phyloP scores from a whole-genome alignment of 2,888 invertebrate species.

The Amblyjoppa proteus region DNA sequence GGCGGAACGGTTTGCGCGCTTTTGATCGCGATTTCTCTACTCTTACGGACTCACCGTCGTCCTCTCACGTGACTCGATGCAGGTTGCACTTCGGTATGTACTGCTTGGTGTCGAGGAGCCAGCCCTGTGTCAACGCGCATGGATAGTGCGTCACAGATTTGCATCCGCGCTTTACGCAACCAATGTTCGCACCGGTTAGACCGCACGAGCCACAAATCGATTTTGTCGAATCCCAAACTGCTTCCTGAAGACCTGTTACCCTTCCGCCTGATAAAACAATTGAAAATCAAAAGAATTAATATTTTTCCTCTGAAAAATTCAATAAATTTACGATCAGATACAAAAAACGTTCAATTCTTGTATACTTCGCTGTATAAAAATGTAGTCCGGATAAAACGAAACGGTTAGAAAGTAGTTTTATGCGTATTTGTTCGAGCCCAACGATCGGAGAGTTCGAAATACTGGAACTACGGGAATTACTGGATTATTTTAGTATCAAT shows the following conservation, averaged over 20 bases:
- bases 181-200: constrained; percentile 84
- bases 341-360: neutral
- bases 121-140: constrained; percentile 84
- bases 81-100: constrained; percentile 83
- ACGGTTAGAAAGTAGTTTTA: neutral
- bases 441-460: too few relatives aligned
- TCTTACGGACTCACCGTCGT: constrained; percentile 72
- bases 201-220: constrained; percentile 83
- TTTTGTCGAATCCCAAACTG: constrained; percentile 83
- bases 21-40: constrained; percentile 59
- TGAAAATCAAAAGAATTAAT: neutral
- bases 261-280: constrained; percentile 77
- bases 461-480: too few relatives aligned
- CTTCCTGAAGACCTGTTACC: constrained; percentile 83
- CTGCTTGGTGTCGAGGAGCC: constrained; percentile 82
- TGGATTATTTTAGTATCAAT: too few relatives aligned
- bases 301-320: neutral
- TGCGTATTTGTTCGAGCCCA: neutral
- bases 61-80: constrained; percentile 82
- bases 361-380: neutral
- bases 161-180: constrained; percentile 84
- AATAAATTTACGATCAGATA: too few relatives aligned
- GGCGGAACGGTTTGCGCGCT: constrained; percentile 34
- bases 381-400: neutral
- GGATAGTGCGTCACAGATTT: constrained; percentile 84